Evolutionary conservation across 2,888 invertebrate species (phyloP), one percentile per base, ranked within the genome.

Genomic region (Agrochola litura): DNA sequence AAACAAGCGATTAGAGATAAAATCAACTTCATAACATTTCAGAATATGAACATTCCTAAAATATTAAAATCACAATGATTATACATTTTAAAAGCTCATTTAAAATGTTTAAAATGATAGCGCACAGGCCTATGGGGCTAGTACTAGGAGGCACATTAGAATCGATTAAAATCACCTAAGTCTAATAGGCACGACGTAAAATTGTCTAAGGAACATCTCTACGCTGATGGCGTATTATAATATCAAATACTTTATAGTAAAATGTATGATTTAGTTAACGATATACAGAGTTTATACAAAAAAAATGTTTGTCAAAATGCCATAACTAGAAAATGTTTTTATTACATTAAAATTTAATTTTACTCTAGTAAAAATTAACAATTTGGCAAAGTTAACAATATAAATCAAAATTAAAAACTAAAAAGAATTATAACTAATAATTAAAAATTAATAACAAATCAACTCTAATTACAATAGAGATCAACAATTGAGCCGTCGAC

Each of bases 81-180:
- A 91, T 84, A 92, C 87, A 89, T 83, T 88, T 91, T 92, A 91
- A 92, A 92, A 89, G 86, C 86, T 66, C 77, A 74, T 85, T 89
- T 91, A 89, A 91, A 92, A 88, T 79, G 79, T 84, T 85, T 80
- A 88, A 87, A 88, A 88, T 67, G 60, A 80, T 83, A 87, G 77
- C 71, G 79, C 81, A 81, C 83, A 79, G 64, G 83, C 77, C 86
- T 73, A 75, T 54, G 68, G 69, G 77, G 77, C 85, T 86, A 88
- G 84, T 77, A 89, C 88, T 87, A 90, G 77, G 83, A 92, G 92
- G 92, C 92, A 91, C 89, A 86, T 92, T 93, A 92, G 94, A 94
- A 92, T 90, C 69, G 77, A 89, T 94, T 93, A 94, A 95, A 94
- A 94, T 91, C 89, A 88, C 91, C 91, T 88, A 88, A 90, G 87